phyloP scores from a whole-genome alignment of 92 coral and sea anemone species.

The Actinernus sp. region DNA sequence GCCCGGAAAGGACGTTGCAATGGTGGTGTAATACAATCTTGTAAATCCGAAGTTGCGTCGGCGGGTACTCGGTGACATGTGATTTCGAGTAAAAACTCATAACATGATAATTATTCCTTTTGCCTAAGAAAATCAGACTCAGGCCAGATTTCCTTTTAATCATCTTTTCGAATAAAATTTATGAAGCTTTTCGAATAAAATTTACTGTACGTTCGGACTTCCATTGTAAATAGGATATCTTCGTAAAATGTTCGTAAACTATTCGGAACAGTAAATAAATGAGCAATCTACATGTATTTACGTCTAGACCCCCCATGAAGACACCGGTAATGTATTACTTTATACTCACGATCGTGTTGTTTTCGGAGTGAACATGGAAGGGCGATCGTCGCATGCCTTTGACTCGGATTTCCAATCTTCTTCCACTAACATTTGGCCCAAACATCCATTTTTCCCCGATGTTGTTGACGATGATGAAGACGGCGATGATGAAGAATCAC shows the following conservation, averaged over 20 bases:
- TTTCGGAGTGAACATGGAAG: slow-evolving; percentile 17
- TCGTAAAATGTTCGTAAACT: too few relatives aligned
- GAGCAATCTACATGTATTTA: too few relatives aligned
- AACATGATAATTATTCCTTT: too few relatives aligned
- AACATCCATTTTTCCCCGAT: slow-evolving; percentile 71
- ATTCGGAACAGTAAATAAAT: neutral
- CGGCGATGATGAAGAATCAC: slow-evolving; percentile 75
- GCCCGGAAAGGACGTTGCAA: neutral
- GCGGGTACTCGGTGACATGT: too few relatives aligned
- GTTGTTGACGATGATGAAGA: slow-evolving; percentile 94
- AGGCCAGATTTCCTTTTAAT: too few relatives aligned
- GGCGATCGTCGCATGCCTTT: slow-evolving; percentile 41
- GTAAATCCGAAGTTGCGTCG: neutral
- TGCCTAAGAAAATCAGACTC: too few relatives aligned
- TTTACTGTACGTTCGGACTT: too few relatives aligned
- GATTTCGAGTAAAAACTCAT: too few relatives aligned
- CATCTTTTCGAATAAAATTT: too few relatives aligned
- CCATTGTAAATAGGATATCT: too few relatives aligned
- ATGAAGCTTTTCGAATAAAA: too few relatives aligned
- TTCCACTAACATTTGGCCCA: slow-evolving; percentile 88
- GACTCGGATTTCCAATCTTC: slow-evolving; percentile 86
- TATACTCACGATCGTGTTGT: neutral
- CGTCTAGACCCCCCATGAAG: neutral
- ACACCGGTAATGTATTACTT: slow-evolving; percentile 9
- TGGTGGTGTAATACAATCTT: neutral